These are phyloP conservation scores for Sitta europaea DNA, from an alignment of 2,113 vertebrate genomes.

Conservation along the genomic window DNA sequence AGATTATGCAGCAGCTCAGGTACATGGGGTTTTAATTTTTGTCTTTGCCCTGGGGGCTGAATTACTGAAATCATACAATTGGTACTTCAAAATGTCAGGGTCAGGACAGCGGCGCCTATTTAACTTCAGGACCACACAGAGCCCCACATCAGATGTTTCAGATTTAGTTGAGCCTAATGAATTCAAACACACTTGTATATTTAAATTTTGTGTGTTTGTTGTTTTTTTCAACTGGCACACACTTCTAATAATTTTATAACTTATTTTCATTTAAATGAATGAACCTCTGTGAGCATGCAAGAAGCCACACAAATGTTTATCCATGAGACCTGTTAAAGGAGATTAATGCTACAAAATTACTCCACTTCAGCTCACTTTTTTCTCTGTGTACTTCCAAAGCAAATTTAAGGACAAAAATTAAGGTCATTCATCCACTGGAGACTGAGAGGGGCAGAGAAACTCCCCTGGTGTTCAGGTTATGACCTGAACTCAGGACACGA, in stretches of 20 bases:
- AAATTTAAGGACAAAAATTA: background rate
- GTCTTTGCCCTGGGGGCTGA: background rate
- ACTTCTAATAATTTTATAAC: background rate
- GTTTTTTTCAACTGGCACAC: background rate
- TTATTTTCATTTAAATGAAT: background rate
- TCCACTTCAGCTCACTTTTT: background rate
- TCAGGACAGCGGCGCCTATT: background rate
- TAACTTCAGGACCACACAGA: background rate
- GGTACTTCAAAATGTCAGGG: background rate
- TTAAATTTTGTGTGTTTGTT: too few species aligned
- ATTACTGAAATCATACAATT: background rate
- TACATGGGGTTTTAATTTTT: background rate
- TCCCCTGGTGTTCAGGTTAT: background rate
- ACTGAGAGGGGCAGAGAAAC: background rate
- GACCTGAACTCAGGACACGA: background rate
- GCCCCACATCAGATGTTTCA: rapidly evolving
- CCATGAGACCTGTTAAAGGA: background rate
- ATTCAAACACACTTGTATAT: background rate
- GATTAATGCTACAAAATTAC: background rate
- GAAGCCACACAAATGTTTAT: background rate
- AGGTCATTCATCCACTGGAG: background rate
- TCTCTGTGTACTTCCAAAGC: background rate
- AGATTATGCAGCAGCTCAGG: background rate
- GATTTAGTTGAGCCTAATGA: background rate
- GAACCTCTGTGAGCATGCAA: background rate